A percentile compares a stretch with the other conserved stretches of the same genome.
Conservation (phyloP, 2,113 vertebrate species). For the Propithecus coquereli region DNA sequence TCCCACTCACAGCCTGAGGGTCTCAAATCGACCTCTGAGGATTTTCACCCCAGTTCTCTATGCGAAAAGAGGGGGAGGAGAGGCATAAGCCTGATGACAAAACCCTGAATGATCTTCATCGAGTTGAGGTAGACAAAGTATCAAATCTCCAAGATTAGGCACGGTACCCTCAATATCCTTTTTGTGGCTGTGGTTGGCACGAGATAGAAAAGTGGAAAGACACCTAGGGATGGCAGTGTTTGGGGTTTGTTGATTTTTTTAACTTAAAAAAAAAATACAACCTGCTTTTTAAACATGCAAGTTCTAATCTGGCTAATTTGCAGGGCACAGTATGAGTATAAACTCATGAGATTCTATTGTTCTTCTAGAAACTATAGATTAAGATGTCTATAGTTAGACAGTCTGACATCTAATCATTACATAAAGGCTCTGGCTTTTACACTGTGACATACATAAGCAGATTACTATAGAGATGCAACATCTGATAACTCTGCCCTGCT, state of each 20-base stretch:
- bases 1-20: background rate
- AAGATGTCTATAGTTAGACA: background rate
- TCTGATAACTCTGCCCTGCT: background rate
- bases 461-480: too few species aligned
- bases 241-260: background rate
- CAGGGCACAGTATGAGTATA: background rate
- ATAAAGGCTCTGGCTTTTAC: background rate
- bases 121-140: background rate
- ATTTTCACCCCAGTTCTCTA: background rate
- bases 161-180: background rate
- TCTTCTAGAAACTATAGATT: background rate
- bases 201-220: background rate
- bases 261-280: background rate
- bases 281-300: background rate
- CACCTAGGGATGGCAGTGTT: background rate
- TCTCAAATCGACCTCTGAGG: background rate
- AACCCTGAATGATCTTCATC: background rate
- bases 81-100: background rate
- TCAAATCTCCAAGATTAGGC: background rate
- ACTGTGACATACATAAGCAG: background rate
- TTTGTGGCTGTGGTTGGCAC: background rate
- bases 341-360: background rate
- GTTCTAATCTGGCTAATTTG: conserved; percentile 23
- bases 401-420: background rate
- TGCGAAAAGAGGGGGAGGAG: fast-evolving